phyloP scores from a whole-genome alignment of 1,140 invertebrate genomes.

The Gerris buenoi region DNA sequence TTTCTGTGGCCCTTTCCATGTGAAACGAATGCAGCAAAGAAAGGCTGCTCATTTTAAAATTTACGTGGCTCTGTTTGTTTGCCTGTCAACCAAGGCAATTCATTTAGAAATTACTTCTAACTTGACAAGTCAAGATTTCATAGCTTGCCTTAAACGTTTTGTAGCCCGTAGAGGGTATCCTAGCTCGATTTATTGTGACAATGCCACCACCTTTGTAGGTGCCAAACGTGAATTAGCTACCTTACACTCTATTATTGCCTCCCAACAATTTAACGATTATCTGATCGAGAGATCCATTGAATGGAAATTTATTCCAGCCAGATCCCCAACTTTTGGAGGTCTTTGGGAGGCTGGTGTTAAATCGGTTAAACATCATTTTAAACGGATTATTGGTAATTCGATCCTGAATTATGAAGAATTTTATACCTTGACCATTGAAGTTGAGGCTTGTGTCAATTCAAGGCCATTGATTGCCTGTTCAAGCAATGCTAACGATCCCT shows the following conservation, averaged over 20 bases:
- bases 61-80: slow-evolving; percentile 22
- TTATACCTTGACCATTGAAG: slow-evolving; percentile 21
- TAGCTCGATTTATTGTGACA: slow-evolving; percentile 10
- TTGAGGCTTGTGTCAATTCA: slow-evolving; percentile 19
- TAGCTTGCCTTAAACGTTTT: slow-evolving; percentile 22
- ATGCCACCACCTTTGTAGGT: slow-evolving; percentile 16
- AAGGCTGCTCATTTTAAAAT: not conserved
- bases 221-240: slow-evolving; percentile 3
- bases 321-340: slow-evolving; percentile 21
- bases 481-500: slow-evolving; percentile 21
- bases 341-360: slow-evolving; percentile 26
- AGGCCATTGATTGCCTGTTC: slow-evolving; percentile 23
- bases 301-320: slow-evolving; percentile 3
- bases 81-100: slow-evolving; percentile 21
- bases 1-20: slow-evolving; percentile 18
- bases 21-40: not conserved
- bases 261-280: not conserved
- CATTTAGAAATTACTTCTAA: slow-evolving; percentile 23
- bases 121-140: slow-evolving; percentile 20
- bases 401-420: slow-evolving; percentile 25
- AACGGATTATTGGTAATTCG: slow-evolving; percentile 13
- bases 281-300: not conserved
- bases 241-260: no score
- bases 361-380: slow-evolving; percentile 22
- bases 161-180: slow-evolving; percentile 15